phyloP scores from a whole-genome alignment of 2,888 invertebrate genomes.

The Cerastoderma edule region DNA sequence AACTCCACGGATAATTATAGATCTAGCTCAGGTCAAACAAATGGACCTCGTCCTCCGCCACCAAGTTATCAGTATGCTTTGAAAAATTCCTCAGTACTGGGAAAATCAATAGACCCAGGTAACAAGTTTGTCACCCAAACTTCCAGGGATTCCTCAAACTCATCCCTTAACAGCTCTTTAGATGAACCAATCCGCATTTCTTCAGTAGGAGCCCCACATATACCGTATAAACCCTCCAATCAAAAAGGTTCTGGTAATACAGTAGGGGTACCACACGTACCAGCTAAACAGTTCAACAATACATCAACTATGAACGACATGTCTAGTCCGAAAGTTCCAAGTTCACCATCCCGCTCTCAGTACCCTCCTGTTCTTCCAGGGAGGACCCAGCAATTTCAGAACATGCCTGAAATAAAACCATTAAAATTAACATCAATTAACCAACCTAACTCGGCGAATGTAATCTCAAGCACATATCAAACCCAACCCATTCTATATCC shows the following conservation, averaged over 20 bases:
- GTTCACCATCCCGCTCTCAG: neutral
- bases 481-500: neutral
- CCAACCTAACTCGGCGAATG: neutral
- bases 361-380: neutral
- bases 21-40: neutral
- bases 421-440: neutral
- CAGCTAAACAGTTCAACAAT: neutral
- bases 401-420: constrained; percentile 19
- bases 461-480: neutral
- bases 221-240: neutral
- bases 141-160: constrained; percentile 38
- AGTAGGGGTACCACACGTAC: neutral
- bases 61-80: constrained; percentile 59
- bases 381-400: constrained; percentile 4
- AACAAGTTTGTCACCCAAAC: constrained; percentile 9
- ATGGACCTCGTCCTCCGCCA: constrained; percentile 44
- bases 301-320: neutral
- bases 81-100: constrained; percentile 42
- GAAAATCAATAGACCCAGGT: constrained; percentile 15
- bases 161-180: constrained; percentile 46
- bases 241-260: neutral
- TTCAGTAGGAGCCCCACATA: neutral
- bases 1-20: constrained; percentile 52
- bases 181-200: constrained; percentile 36
- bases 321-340: neutral